These are phyloP conservation scores for Ernsta delagoae DNA, from an alignment of 2,888 invertebrate genomes.

Conservation along the genomic window DNA sequence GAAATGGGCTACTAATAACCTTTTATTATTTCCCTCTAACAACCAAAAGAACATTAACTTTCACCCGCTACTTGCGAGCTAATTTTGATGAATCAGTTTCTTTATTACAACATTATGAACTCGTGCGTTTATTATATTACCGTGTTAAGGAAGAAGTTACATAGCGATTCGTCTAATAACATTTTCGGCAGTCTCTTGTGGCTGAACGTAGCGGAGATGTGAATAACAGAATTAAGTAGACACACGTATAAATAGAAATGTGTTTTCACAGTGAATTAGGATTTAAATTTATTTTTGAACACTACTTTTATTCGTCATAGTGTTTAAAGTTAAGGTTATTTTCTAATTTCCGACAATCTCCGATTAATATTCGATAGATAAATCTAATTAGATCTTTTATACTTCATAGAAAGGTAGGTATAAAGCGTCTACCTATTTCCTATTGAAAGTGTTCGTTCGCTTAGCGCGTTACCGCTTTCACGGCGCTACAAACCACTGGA, in stretches of 20 bases:
- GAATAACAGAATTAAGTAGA: background rate
- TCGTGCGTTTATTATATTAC: slow-evolving; percentile 26
- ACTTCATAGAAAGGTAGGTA: too few species aligned
- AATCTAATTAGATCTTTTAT: too few species aligned
- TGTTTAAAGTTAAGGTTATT: too few species aligned
- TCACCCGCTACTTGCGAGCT: slow-evolving; percentile 32
- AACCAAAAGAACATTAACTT: slow-evolving; percentile 38
- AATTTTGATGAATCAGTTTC: slow-evolving; percentile 44
- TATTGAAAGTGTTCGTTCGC: background rate
- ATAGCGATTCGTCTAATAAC: slow-evolving; percentile 5
- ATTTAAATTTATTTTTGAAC: too few species aligned
- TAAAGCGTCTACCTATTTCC: background rate
- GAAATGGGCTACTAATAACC: slow-evolving; percentile 48
- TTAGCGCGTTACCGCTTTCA: background rate
- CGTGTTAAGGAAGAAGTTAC: slow-evolving; percentile 22
- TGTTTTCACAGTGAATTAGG: background rate
- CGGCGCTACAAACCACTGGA: background rate
- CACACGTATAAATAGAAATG: background rate
- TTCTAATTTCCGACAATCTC: too few species aligned
- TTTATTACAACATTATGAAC: slow-evolving; percentile 34
- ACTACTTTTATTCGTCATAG: too few species aligned
- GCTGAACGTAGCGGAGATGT: background rate
- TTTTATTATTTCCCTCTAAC: slow-evolving; percentile 42
- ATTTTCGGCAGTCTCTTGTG: slow-evolving; percentile 6
- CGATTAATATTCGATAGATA: too few species aligned